These are phyloP conservation scores for Crypturellus tataupa DNA, from an alignment of 2,797 vertebrate genomes.

Conservation along the genomic window DNA sequence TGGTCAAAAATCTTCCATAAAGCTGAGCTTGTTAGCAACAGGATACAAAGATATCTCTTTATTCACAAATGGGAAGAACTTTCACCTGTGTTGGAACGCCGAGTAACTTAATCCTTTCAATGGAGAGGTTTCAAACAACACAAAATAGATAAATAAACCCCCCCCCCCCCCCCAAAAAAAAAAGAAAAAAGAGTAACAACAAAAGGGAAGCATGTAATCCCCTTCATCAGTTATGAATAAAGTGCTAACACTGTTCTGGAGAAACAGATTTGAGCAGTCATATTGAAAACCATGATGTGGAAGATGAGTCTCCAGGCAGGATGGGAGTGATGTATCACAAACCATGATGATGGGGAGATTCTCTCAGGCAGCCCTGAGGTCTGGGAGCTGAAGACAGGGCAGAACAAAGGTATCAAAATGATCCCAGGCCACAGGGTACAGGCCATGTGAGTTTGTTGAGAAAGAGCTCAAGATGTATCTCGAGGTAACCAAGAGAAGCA, in stretches of 20 bases:
- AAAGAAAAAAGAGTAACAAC: neutral
- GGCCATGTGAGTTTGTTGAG: neutral
- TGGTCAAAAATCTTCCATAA: constrained; percentile 27
- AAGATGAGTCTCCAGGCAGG: neutral
- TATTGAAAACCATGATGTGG: neutral
- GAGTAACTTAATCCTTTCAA: constrained; percentile 76
- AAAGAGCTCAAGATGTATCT: neutral
- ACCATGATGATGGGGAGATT: neutral
- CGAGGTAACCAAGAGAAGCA: neutral
- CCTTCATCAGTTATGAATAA: neutral
- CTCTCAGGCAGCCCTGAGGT: rapidly evolving
- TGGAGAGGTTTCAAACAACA: constrained; percentile 40
- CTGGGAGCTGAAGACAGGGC: neutral
- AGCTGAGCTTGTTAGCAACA: neutral
- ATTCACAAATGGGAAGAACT: constrained; percentile 50
- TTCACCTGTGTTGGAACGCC: constrained; percentile 31
- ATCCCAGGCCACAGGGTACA: neutral
- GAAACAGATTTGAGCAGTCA: neutral
- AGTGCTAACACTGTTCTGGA: constrained; percentile 30
- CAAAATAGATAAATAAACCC: constrained; percentile 41
- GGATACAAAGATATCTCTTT: neutral
- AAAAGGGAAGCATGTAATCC: neutral
- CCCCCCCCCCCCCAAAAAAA: too few species aligned
- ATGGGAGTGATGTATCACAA: neutral
- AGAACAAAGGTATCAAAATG: neutral